Conservation (phyloP, 2,888 invertebrate genomes). For the Melieria crassipennis region DNA sequence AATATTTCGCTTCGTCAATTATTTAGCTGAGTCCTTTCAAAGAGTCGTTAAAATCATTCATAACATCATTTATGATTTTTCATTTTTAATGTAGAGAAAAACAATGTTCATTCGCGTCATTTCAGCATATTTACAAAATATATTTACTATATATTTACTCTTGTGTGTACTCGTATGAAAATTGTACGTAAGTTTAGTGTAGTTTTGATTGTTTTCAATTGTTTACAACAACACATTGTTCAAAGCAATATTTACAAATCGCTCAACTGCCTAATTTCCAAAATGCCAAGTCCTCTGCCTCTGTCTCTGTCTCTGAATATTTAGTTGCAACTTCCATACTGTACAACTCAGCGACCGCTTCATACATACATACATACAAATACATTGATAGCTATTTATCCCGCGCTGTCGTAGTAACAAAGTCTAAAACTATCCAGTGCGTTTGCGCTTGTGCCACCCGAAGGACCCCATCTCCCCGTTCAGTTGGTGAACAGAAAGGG, state of each 20-base stretch:
- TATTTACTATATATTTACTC: too few species aligned
- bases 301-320: not conserved
- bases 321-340: too few species aligned
- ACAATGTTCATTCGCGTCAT: too few species aligned
- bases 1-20: too few species aligned
- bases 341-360: too few species aligned
- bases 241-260: constrained; percentile 22
- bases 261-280: not conserved
- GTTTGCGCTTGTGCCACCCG: not conserved
- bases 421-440: not conserved
- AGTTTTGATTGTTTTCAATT: constrained; percentile 26
- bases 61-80: too few species aligned
- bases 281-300: not conserved
- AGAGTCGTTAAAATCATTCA: too few species aligned
- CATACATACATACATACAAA: not conserved
- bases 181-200: constrained; percentile 7
- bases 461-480: constrained; percentile 45
- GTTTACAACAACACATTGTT: constrained; percentile 22
- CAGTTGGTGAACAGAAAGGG: constrained; percentile 68
- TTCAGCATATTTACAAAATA: too few species aligned
- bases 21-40: too few species aligned
- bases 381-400: not conserved
- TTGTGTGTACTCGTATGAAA: too few species aligned
- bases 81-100: too few species aligned
- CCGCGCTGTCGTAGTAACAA: not conserved